Conservation (phyloP, 2,113 vertebrate species). For the Aleadryas rufinucha region DNA sequence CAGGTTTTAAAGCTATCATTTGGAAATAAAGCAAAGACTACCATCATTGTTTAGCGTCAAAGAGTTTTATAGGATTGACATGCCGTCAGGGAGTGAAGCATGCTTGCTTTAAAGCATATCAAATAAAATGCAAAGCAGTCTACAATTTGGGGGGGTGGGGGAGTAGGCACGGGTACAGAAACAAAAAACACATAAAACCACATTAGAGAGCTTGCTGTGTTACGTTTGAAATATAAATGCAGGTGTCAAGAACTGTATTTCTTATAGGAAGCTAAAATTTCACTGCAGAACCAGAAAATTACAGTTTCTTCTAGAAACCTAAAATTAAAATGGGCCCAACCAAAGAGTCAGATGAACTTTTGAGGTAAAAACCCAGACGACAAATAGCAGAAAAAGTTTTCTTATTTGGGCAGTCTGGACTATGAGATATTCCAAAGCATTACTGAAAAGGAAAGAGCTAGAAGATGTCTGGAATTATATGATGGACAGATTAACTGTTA, state of each 20-base stretch:
- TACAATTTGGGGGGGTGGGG: not conserved
- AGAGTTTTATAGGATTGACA: not conserved
- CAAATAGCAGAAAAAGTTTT: not conserved
- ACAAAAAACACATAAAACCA: not conserved
- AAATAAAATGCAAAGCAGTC: not conserved
- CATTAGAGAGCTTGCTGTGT: not conserved
- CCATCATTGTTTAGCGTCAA: constrained; percentile 2
- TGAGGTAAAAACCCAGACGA: not conserved
- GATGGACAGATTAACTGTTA: not conserved
- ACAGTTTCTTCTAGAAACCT: not conserved
- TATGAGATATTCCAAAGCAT: not conserved
- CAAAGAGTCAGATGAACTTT: not conserved
- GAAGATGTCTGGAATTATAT: not conserved
- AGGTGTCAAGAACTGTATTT: not conserved
- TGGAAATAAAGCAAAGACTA: constrained; percentile 22
- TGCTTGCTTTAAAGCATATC: not conserved
- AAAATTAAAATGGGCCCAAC: not conserved
- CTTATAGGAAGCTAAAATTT: not conserved
- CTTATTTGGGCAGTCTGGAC: not conserved
- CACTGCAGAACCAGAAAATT: not conserved
- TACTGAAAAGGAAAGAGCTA: not conserved
- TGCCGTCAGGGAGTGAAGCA: not conserved
- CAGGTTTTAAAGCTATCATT: constrained; percentile 37
- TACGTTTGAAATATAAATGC: not conserved
- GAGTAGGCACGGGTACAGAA: not conserved